Base-by-base conservation (phyloP, 30 jellyfish, hydroid and myxozoan species). In the Clytia hemisphaerica region DNA sequence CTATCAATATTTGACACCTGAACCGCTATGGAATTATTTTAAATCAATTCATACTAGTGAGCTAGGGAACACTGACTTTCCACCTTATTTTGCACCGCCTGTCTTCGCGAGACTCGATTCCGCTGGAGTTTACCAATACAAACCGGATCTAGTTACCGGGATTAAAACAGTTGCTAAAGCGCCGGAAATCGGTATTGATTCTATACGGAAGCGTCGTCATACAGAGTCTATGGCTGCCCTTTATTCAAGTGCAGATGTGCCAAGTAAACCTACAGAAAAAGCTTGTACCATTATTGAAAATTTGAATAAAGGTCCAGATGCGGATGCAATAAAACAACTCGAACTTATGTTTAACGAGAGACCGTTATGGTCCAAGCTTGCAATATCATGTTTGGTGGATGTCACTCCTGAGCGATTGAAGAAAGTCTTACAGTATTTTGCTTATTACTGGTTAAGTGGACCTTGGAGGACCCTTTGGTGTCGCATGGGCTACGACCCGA, bases 391-490 rank as follows among this genome's bases (percentile, higher is more conserved):
- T 64, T 88, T 73, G 28, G 28, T 79, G 42, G 59, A 47, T 4
- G 49, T 78, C 6, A 72, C 61, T 9, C 73, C 33, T 4, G 94
- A 79, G 27, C 60, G 75, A 18, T 37, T 78, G 24, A 87, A 87
- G 66, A 69, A 65, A 27, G 22, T 87, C 40, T 34, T 87, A 59
- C 84, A 86, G 7, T 67, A 45, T 70, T 76, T 72, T 46, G 92
- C 94, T 6, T 87, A 54, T 48, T 87, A 87, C 53, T 87, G 96
- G 96, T 28, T 87, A 45, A 87, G 75, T 58, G 96, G 96, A 6
- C 96, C 96, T 6, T 87, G 96, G 96, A 72, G 94, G 21, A 77
- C 94, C 0, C 49, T 87, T 38, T 87, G 96, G 96, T 80, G 88
- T 49, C 92, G 94, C 40, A 77, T 63, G 72, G 94, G 94, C 3